Base-by-base conservation (phyloP, 2,797 vertebrate genomes). In the Serranus cabrilla region DNA sequence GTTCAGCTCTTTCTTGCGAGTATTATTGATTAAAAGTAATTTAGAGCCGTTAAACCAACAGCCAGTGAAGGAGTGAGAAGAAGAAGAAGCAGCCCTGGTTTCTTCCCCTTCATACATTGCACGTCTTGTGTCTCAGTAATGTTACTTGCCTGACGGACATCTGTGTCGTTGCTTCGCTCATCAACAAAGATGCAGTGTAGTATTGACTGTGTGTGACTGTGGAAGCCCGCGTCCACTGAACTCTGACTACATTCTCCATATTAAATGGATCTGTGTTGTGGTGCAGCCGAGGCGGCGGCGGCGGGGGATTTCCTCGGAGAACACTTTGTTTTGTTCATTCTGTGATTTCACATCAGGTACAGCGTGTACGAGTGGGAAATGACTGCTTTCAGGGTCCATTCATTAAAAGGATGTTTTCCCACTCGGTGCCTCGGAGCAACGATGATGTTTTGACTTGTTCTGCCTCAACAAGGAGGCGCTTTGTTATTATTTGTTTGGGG, bases 121-220 rank as follows among this genome's bases (percentile, higher is more conserved):
- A 25, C 27, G 31, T 54, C 73, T 14, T 51, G 40, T 54, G 31
- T 57, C 63, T 27, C 2, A n/a, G 16, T 37, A 63, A 40, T 39
- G 49, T 61, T 16, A 55, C 51, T 13, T 25, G 63, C 54, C 75
- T 43, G 70, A 78, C 80, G 50, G 54, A 72, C 65, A 31, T 71
- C 54, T 68, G 81, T 70, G 81, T 76, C 52, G 72, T 54, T 51
- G 73, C 31, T 17, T 67, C 8, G 45, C 65, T 67, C 73, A 58
- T 76, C 66, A 82, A 80, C 82, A 71, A 74, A 81, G 83, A 74
- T 70, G 58, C 71, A 68, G 81, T 80, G 80, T 77, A 11, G 73
- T 55, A 49, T 68, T 49, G 57, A 72, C 66, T 76, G 79, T 75
- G 74, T 20, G 71, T 72, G 74, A 76, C 57, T 37, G 67, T 68